A percentile compares a stretch with the other conserved stretches of the same genome.
Conservation (phyloP, 2,113 vertebrate species). For the Alces alces region DNA sequence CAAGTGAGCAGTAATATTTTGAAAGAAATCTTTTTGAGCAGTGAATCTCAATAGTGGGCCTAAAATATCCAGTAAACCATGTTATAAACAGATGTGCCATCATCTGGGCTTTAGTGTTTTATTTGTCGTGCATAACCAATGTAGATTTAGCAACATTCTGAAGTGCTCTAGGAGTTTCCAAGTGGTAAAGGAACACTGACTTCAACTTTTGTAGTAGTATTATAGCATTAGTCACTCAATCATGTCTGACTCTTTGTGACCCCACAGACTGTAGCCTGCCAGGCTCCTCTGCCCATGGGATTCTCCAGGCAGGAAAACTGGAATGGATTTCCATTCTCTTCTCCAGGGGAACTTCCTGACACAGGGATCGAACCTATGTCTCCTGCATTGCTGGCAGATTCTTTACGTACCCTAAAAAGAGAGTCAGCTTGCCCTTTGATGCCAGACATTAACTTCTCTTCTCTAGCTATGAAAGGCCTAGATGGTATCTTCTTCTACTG, state of each 20-base stretch:
- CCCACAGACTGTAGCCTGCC: background rate
- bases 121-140: background rate
- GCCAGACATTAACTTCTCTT: background rate
- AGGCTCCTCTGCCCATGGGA: background rate
- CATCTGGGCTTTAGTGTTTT: background rate
- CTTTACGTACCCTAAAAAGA: background rate
- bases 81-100: background rate
- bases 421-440: background rate
- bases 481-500: background rate
- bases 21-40: background rate
- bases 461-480: background rate
- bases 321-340: background rate
- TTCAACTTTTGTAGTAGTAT: background rate
- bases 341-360: background rate
- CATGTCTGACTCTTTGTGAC: background rate
- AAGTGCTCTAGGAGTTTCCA: background rate
- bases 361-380: background rate
- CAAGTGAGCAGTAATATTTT: background rate
- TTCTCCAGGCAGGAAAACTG: background rate
- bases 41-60: background rate
- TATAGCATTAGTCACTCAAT: background rate
- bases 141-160: background rate
- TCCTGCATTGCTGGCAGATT: background rate
- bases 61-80: background rate
- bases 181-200: background rate